Conservation (phyloP, 2,888 invertebrate genomes). For the Cryptophagus acutangulus region DNA sequence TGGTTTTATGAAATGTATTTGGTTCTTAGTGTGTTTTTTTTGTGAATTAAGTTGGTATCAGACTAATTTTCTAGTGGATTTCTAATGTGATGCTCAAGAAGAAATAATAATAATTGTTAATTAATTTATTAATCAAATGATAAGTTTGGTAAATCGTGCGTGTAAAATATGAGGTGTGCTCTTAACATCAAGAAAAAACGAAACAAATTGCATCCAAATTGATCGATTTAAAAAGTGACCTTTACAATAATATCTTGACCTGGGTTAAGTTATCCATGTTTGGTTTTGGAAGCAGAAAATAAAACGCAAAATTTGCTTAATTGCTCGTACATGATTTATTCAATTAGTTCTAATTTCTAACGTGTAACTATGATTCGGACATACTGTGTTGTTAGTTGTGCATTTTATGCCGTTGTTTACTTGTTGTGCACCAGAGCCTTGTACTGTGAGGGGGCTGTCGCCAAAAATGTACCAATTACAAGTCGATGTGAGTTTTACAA, state of each 20-base stretch:
- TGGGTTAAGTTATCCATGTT: slow-evolving; percentile 38
- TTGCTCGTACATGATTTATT: slow-evolving; percentile 11
- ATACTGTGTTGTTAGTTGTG: background rate
- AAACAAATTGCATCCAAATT: too few species aligned
- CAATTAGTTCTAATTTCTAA: slow-evolving; percentile 9
- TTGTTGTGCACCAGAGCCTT: slow-evolving; percentile 4
- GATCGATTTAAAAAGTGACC: slow-evolving; percentile 22
- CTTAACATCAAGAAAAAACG: too few species aligned
- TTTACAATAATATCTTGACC: slow-evolving; percentile 33
- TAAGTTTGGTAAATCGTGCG: too few species aligned
- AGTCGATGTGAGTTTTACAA: slow-evolving; percentile 68
- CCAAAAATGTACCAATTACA: slow-evolving; percentile 42
- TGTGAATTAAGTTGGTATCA: too few species aligned
- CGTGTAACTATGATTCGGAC: slow-evolving; percentile 5
- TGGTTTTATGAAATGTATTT: too few species aligned
- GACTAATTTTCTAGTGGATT: too few species aligned
- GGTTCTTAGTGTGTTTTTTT: too few species aligned
- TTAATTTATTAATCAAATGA: too few species aligned
- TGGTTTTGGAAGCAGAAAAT: slow-evolving; percentile 30
- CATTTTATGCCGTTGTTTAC: slow-evolving; percentile 2
- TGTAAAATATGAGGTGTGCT: too few species aligned
- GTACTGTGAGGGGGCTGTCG: slow-evolving; percentile 24
- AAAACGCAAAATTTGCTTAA: slow-evolving; percentile 23
- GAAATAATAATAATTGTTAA: too few species aligned
- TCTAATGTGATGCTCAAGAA: too few species aligned